Conservation (phyloP, 2,113 vertebrate genomes). For the Myotis davidii region DNA sequence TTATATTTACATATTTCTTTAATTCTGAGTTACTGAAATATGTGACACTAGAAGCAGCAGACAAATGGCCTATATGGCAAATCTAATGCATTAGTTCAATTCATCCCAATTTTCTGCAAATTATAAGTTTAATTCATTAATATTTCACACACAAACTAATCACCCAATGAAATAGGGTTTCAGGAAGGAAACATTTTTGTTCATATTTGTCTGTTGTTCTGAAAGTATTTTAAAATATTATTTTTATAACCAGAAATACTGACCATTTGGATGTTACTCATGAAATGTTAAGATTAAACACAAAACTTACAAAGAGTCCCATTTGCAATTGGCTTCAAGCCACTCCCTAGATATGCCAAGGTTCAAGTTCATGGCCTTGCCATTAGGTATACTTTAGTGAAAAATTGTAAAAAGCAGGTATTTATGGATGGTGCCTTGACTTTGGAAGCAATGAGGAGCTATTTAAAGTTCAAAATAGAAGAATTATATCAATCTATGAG, state of each 20-base stretch:
- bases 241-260: background rate
- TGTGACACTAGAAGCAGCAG: background rate
- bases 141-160: background rate
- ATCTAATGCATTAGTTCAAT: background rate
- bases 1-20: background rate
- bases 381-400: background rate
- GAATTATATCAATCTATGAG: background rate
- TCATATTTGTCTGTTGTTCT: background rate
- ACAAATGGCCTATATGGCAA: background rate
- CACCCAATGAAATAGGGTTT: background rate
- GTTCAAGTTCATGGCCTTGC: background rate
- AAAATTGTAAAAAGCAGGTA: background rate
- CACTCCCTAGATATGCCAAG: background rate
- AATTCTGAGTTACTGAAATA: background rate
- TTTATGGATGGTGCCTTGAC: background rate
- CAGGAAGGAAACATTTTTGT: background rate
- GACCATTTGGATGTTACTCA: background rate
- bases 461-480: background rate
- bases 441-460: background rate
- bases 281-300: background rate
- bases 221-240: background rate
- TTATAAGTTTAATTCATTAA: background rate
- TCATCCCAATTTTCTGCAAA: background rate
- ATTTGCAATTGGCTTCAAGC: background rate
- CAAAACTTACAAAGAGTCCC: background rate